Percentiles rank a stretch among this genome's conserved stretches.
Conservation (phyloP, 1,140 invertebrate genomes). For the Drosophila subobscura region DNA sequence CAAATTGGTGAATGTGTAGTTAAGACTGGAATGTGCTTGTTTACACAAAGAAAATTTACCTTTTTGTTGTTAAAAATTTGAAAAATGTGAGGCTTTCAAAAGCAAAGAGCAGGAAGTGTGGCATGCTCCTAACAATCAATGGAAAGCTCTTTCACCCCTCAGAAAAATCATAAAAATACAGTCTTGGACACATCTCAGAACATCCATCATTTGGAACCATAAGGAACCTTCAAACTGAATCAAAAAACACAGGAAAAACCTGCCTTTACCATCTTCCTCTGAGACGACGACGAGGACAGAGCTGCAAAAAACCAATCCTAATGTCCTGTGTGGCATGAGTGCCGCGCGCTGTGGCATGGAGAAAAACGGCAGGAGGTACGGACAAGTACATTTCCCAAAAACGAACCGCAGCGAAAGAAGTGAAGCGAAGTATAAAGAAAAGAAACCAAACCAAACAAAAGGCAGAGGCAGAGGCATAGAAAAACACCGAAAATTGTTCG, state of each 20-base stretch:
- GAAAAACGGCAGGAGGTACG: conserved; percentile 37
- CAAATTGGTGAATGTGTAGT: conserved; percentile 40
- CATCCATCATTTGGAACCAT: no score
- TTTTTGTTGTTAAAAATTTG: not conserved
- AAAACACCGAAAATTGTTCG: conserved; percentile 68
- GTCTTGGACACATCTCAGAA: no score
- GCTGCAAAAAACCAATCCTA: conserved; percentile 48
- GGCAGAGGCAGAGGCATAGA: conserved; percentile 49
- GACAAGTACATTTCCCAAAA: conserved; percentile 21
- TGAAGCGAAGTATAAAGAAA: no score
- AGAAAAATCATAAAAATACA: no score
- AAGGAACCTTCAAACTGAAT: conserved; percentile 12
- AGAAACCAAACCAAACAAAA: conserved; percentile 26
- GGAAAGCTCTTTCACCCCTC: no score
- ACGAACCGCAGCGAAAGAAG: conserved; percentile 8
- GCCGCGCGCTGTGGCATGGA: conserved; percentile 19
- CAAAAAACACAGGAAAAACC: conserved; percentile 29
- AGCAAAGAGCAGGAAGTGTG: no score
- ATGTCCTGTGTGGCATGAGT: conserved; percentile 20
- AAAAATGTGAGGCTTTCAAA: no score
- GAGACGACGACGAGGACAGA: conserved; percentile 27
- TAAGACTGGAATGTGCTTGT: not conserved
- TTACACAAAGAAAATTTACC: conserved; percentile 16
- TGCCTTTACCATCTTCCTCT: conserved; percentile 15
- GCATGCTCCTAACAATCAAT: no score